Evolutionary conservation across 2,888 invertebrate genomes (phyloP), one percentile per base, ranked within the genome.

Genomic region (Acanthopleura granulata): DNA sequence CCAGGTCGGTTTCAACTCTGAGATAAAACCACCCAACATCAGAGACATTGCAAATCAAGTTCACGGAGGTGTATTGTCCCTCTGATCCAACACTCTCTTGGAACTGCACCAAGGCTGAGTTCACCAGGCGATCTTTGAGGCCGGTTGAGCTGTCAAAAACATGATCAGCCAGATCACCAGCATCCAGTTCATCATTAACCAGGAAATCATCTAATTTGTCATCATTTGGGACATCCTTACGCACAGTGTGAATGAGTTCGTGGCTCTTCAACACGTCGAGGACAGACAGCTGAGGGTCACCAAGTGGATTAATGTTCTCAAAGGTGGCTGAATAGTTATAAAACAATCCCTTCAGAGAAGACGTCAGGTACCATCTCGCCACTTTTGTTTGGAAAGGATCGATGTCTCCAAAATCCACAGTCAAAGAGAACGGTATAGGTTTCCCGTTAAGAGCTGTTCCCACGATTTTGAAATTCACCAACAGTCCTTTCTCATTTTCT

Each of bases 401-500:
- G 29, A 85, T 78, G 71, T 84, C 81, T 4, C 84, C 84, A 77
- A 84, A 82, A 57, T 80, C 74, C 27, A 85, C 79, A 16, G 78
- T 77, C n/a, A 85, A 72, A 27, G 83, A 82, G 4, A 83, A 81
- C 25, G 79, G 50, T n/a, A 81, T 71, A 16, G 75, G 72, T n/a
- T 75, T 62, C 27, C 74, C 75, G 6, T 78, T 81, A 12, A 83
- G 50, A 51, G 76, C 79, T 14, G 83, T 80, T 30, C 80, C 82
- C 25, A 81, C 82, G 29, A 85, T 84, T 76, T 81, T 78, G 72
- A 85, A 84, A 30, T 77, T 66, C 6, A 85, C 74, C 14, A 83
- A 72, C 22, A 84, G 72, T n/a, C 85, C 84, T 73, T 85, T 84
- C 49, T 84, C 82, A 69, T 85, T 85, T 76, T 84, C 85, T 49